Evolutionary conservation across 2,888 invertebrate genomes (phyloP), one percentile per base, ranked within the genome.

Genomic region (Diplolepis rosae): DNA sequence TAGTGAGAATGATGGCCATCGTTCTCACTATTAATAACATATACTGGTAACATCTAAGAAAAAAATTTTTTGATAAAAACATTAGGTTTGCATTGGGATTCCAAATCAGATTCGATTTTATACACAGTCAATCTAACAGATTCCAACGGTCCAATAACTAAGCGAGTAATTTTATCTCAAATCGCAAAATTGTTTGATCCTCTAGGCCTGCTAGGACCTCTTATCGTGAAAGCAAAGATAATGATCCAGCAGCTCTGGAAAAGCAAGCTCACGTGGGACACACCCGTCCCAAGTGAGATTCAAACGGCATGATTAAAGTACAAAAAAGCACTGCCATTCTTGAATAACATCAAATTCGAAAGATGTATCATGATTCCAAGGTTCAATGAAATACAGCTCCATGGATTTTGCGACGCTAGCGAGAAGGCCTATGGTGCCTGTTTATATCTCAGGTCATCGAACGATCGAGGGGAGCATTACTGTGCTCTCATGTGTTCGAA

Each of bases 361-460:
- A 6, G 65, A n/a, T 28, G 15, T 24, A 4, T 65, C 1, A n/a
- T 0, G 6, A 32, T 39, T 1, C 4, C 1, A 65, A 24, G 39
- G 9, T 42, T 22, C 1, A 39, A 11, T 22, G 9, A 50, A 22
- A 0, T 50, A 0, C 35, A 77, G 45, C 27, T 80, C 0, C 74
- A 75, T 27, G 75, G 79, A 15, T 78, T 77, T 32, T 74, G 72
- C 39, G 79, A 79, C 39, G 79, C 78, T 0, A 76, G 74, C 24
- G 71, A 75, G 18, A 74, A 27, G 22, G 79, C 73, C 1, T 78
- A 75, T 30, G 78, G 75, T 39, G 77, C 77, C 6, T 74, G 72
- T 22, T 6, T 76, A 1, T 73, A 66, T 32, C 4, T 72, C 4
- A 35, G 70, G 18, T 67, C 67, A 6, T 32, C 18, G 1, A 24